These are phyloP conservation scores for Manis crassicaudata DNA, from an alignment of 2,797 vertebrate genomes.

Conservation along the genomic window DNA sequence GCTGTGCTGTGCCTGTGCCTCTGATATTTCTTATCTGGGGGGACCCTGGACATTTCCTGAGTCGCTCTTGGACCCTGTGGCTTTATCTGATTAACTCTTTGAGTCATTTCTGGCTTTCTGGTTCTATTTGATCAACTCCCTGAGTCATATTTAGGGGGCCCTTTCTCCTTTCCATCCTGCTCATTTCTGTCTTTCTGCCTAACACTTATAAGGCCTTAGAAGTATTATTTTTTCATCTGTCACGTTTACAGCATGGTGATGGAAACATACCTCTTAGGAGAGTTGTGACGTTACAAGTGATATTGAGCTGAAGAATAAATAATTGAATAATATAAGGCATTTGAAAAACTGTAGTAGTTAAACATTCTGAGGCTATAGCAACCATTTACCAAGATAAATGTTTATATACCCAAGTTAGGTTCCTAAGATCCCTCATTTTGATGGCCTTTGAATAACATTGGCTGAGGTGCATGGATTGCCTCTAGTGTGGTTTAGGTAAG, in stretches of 20 bases:
- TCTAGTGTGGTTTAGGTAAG: constrained; percentile 49
- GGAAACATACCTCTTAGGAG: not conserved
- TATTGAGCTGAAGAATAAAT: constrained; percentile 64
- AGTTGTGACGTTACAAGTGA: not conserved
- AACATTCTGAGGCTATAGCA: constrained; percentile 57
- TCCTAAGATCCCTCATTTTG: constrained; percentile 55
- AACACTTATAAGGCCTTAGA: not conserved
- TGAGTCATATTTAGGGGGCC: no score
- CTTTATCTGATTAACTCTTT: no score
- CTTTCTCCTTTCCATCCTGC: no score
- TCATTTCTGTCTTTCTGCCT: no score
- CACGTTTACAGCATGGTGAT: constrained; percentile 17
- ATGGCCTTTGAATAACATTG: constrained; percentile 55
- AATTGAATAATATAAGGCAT: constrained; percentile 64
- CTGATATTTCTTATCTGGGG: no score
- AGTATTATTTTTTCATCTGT: not conserved
- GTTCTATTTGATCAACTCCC: no score
- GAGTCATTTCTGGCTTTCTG: no score
- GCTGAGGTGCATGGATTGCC: constrained; percentile 30
- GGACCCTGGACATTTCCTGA: no score
- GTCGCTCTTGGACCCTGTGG: no score
- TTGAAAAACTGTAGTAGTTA: constrained; percentile 69
- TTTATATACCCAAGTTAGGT: constrained; percentile 40
- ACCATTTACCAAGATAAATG: constrained; percentile 62
- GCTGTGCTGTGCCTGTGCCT: no score